Percentiles rank a stretch among this genome's conserved stretches.
Evolutionary conservation across 2,888 invertebrate species (phyloP).

Genomic region (Epinotia bilunana): DNA sequence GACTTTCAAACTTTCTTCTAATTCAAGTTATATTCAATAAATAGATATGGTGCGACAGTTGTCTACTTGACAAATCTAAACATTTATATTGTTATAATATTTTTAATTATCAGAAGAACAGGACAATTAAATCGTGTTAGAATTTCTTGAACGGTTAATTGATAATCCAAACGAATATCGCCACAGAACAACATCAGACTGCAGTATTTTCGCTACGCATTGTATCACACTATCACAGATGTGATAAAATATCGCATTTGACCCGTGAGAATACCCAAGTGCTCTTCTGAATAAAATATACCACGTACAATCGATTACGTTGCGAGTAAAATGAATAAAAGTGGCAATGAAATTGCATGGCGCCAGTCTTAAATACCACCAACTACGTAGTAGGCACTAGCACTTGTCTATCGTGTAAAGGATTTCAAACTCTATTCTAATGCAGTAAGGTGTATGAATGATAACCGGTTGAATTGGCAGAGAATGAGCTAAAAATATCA

Average conservation of each 20-base stretch:
- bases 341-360: conserved; percentile 38
- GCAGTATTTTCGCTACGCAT: background rate
- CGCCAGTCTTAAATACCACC: conserved; percentile 41
- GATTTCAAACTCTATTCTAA: conserved; percentile 8
- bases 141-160: background rate
- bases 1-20: background rate
- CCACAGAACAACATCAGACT: background rate
- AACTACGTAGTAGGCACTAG: conserved; percentile 14
- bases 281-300: conserved; percentile 56
- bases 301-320: conserved; percentile 56
- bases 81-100: background rate
- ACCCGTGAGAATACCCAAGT: conserved; percentile 34
- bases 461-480: background rate
- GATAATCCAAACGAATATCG: background rate
- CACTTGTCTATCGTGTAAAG: background rate
- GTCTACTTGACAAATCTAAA: background rate
- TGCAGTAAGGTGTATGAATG: background rate
- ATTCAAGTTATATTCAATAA: background rate
- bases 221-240: conserved; percentile 5
- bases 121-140: background rate
- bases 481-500: conserved; percentile 68
- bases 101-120: background rate
- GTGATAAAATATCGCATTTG: conserved; percentile 33
- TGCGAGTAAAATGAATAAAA: conserved; percentile 43
- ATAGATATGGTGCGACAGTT: background rate